phyloP scores from a whole-genome alignment of 2,113 vertebrate species.

The Barbus barbus region DNA sequence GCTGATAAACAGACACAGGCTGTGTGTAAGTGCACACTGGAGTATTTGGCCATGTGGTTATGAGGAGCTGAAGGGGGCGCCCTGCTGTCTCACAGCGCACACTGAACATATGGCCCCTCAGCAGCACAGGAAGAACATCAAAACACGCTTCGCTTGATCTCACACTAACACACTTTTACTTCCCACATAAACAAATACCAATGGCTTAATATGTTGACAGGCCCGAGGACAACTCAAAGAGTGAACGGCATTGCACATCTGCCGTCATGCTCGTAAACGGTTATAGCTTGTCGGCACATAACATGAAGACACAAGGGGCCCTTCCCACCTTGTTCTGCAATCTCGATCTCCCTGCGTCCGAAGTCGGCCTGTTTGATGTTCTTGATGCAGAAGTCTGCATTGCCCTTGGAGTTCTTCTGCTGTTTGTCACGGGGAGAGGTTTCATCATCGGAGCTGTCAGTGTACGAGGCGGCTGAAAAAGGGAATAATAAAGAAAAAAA shows the following conservation, averaged over 20 bases:
- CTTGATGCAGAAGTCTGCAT: slow-evolving; percentile 95
- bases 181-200: slow-evolving; percentile 25
- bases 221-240: neutral
- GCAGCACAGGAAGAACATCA: slow-evolving; percentile 45
- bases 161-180: slow-evolving; percentile 9
- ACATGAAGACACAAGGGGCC: neutral
- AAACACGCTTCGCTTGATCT: neutral
- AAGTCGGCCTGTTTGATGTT: slow-evolving; percentile 98
- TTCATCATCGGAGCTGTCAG: slow-evolving; percentile 97
- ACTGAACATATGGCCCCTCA: slow-evolving; percentile 55
- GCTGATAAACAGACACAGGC: neutral
- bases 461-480: slow-evolving; percentile 92
- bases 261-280: neutral
- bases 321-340: slow-evolving; percentile 91
- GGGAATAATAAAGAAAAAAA: neutral
- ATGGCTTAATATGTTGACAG: neutral
- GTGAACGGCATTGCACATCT: neutral
- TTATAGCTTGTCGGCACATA: neutral
- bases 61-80: neutral
- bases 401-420: slow-evolving; percentile 96
- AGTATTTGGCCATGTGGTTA: slow-evolving; percentile 24
- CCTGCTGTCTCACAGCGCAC: slow-evolving; percentile 28
- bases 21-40: neutral
- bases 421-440: slow-evolving; percentile 98
- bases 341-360: slow-evolving; percentile 96